A percentile compares a stretch with the other conserved stretches of the same genome.
Evolutionary conservation across 1,140 invertebrate genomes (phyloP).

Genomic region (Pissodes strobi): DNA sequence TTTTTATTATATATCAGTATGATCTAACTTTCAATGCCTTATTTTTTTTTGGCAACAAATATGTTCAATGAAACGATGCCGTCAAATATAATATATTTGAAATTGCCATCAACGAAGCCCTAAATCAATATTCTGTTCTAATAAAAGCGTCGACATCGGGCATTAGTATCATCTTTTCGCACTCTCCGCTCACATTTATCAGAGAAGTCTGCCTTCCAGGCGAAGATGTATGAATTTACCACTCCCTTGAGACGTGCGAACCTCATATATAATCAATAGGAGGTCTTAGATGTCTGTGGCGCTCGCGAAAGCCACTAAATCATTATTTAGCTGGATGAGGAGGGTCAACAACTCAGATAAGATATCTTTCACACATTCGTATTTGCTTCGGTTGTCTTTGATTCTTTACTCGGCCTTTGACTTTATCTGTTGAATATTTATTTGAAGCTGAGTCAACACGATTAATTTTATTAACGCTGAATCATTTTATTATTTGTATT

Average conservation of each 20-base stretch:
- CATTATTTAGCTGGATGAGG: slow-evolving; percentile 39
- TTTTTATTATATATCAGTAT: too few species aligned
- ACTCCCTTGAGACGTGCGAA: slow-evolving; percentile 42
- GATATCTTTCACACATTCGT: slow-evolving; percentile 22
- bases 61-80: slow-evolving; percentile 26
- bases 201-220: slow-evolving; percentile 9
- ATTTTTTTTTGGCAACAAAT: too few species aligned
- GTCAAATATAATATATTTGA: slow-evolving; percentile 26
- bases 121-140: slow-evolving; percentile 45
- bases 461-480: too few species aligned
- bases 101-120: slow-evolving; percentile 26
- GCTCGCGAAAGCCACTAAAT: slow-evolving; percentile 46
- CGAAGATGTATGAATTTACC: slow-evolving; percentile 51
- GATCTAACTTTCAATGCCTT: too few species aligned
- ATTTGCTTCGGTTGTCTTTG: too few species aligned
- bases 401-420: too few species aligned
- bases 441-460: too few species aligned
- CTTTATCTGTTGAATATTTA: too few species aligned
- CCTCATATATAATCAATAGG: slow-evolving; percentile 52
- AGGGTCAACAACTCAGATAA: slow-evolving; percentile 29
- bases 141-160: slow-evolving; percentile 45
- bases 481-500: too few species aligned
- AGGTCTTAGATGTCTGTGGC: slow-evolving; percentile 47
- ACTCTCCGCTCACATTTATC: slow-evolving; percentile 45
- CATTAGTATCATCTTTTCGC: slow-evolving; percentile 51